These are phyloP conservation scores for Oenanthe oenanthe DNA, from an alignment of 2,113 vertebrate genomes.

Conservation along the genomic window DNA sequence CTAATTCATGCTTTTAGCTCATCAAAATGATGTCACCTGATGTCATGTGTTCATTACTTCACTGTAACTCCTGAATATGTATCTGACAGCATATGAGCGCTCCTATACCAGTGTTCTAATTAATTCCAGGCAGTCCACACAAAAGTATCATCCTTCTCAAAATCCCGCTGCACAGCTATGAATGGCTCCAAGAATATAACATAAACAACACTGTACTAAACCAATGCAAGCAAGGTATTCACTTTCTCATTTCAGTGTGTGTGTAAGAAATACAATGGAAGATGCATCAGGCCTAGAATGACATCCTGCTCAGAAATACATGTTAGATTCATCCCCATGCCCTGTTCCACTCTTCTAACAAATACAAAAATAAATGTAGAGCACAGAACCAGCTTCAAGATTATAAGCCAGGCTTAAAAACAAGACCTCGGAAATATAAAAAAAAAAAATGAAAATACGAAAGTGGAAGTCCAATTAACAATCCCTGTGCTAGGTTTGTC, in stretches of 20 bases:
- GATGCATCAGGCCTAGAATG: not conserved
- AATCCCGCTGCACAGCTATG: not conserved
- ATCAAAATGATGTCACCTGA: not conserved
- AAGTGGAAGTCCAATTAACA: not conserved
- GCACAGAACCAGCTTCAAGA: not conserved
- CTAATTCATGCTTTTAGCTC: not conserved
- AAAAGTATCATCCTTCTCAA: not conserved
- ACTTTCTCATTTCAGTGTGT: not conserved
- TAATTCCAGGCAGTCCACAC: not conserved
- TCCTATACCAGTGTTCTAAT: not conserved
- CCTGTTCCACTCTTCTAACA: not conserved
- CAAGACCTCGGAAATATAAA: accelerated
- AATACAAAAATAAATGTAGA: not conserved
- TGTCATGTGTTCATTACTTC: not conserved
- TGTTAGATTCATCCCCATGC: not conserved
- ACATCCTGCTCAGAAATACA: not conserved
- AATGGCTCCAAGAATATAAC: not conserved
- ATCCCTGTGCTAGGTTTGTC: not conserved
- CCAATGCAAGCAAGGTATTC: not conserved
- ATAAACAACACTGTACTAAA: not conserved
- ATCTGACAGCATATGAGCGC: not conserved
- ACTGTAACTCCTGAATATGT: not conserved
- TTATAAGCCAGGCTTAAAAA: not conserved
- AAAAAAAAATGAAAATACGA: not conserved
- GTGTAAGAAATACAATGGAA: not conserved